These are phyloP conservation scores for Eidolon helvum DNA, from an alignment of 2,113 vertebrate genomes.

Conservation along the genomic window DNA sequence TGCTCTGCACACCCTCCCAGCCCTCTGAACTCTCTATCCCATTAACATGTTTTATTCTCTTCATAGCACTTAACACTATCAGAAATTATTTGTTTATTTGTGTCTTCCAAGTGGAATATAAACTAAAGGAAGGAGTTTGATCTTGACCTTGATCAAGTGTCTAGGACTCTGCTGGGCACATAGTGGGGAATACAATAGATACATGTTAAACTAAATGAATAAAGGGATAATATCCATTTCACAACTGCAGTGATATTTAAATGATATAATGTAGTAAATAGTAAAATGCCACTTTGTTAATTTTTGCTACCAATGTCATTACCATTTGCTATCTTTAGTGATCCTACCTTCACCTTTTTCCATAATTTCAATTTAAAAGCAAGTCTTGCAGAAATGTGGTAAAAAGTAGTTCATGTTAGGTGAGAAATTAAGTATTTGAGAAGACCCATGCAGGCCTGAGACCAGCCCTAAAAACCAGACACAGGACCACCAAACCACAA, in stretches of 20 bases:
- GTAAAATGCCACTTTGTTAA: not conserved
- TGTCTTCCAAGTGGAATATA: not conserved
- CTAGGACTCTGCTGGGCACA: not conserved
- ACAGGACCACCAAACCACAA: not conserved
- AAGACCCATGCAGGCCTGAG: not conserved
- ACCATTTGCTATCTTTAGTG: not conserved
- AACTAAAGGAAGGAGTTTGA: not conserved
- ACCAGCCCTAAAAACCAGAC: not conserved
- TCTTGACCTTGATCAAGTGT: not conserved
- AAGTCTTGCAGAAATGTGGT: not conserved
- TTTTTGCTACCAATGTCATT: not conserved
- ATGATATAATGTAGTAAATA: not conserved
- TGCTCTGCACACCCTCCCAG: not conserved
- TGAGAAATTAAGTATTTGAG: not conserved
- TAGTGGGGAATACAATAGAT: not conserved
- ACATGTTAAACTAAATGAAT: not conserved
- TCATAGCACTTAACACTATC: not conserved
- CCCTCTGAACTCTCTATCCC: not conserved
- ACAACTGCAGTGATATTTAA: not conserved
- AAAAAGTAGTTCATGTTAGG: not conserved
- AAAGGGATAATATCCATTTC: not conserved
- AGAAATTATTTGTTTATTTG: not conserved
- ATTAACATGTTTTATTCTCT: not conserved
- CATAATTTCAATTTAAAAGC: slow-evolving; percentile 18
- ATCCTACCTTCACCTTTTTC: not conserved